Evolutionary conservation across 1,140 invertebrate species (phyloP).

Genomic region (Drosophila ohnishii): DNA sequence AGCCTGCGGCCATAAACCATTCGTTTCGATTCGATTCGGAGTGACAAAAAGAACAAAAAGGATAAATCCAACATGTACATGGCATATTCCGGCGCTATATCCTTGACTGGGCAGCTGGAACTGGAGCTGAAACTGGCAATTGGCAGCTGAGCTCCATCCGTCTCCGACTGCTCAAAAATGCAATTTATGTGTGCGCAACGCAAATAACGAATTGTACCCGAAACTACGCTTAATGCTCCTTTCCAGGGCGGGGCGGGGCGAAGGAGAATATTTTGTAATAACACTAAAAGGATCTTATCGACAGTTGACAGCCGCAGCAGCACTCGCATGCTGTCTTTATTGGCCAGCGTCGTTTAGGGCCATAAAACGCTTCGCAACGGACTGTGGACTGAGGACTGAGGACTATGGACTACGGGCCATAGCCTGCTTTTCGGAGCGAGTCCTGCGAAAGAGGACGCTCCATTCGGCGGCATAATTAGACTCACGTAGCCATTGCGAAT

Average conservation of each 20-base stretch:
- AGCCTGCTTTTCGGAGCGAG: slow-evolving; percentile 30
- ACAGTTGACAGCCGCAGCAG: slow-evolving; percentile 31
- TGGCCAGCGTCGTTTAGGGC: slow-evolving; percentile 35
- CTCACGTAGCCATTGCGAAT: slow-evolving; percentile 48
- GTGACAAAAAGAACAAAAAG: slow-evolving; percentile 40
- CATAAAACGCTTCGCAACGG: slow-evolving; percentile 40
- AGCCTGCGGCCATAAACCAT: slow-evolving; percentile 75
- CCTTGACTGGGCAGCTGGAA: slow-evolving; percentile 24
- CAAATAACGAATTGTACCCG: slow-evolving; percentile 77
- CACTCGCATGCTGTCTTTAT: slow-evolving; percentile 32
- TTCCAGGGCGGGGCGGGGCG: slow-evolving; percentile 1
- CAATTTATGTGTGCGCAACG: slow-evolving; percentile 72
- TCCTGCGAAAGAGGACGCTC: slow-evolving; percentile 1
- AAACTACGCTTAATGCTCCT: slow-evolving; percentile 68
- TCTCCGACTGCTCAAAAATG: slow-evolving; percentile 75
- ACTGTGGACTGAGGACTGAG: background rate
- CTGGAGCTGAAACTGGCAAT: slow-evolving; percentile 25
- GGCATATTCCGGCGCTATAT: slow-evolving; percentile 1
- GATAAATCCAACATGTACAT: slow-evolving; percentile 24
- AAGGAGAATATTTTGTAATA: slow-evolving; percentile 67
- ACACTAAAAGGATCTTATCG: slow-evolving; percentile 71
- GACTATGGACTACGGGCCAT: slow-evolving; percentile 4
- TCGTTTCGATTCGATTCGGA: slow-evolving; percentile 46
- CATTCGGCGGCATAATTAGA: slow-evolving; percentile 60
- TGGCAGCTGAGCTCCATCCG: slow-evolving; percentile 52